Percentiles rank a stretch among this genome's conserved stretches.
Evolutionary conservation across 2,888 invertebrate species (phyloP).

Genomic region (Drosophila formosana): DNA sequence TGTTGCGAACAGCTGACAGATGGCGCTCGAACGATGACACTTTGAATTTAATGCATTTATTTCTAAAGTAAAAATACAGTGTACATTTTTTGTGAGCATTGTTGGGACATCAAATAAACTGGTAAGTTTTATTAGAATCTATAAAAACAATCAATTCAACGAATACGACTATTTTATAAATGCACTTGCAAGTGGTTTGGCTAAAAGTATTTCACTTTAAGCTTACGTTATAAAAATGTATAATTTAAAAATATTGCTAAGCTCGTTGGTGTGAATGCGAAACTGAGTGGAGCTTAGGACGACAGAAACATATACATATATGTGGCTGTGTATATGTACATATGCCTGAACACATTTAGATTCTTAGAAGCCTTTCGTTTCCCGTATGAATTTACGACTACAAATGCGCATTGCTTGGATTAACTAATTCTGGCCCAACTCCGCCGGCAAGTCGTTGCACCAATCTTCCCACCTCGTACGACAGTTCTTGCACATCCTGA

Average conservation of each 20-base stretch:
- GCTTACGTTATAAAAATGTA: slow-evolving; percentile 18
- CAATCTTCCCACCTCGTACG: slow-evolving; percentile 90
- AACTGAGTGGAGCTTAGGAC: slow-evolving; percentile 31
- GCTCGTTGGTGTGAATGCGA: slow-evolving; percentile 33
- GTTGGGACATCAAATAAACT: slow-evolving; percentile 21
- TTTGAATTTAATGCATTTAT: background rate
- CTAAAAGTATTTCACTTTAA: slow-evolving; percentile 5
- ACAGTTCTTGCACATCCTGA: slow-evolving; percentile 89
- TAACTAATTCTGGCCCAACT: slow-evolving; percentile 88
- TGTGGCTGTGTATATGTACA: background rate
- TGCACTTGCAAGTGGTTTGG: slow-evolving; percentile 36
- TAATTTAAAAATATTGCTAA: slow-evolving; percentile 12
- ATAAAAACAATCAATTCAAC: slow-evolving; percentile 36
- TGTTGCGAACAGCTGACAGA: background rate
- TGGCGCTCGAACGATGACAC: background rate
- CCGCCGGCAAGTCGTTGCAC: slow-evolving; percentile 94
- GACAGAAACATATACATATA: slow-evolving; percentile 7
- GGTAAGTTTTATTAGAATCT: slow-evolving; percentile 22
- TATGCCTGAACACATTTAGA: slow-evolving; percentile 31
- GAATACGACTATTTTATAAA: slow-evolving; percentile 46
- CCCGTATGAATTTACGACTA: slow-evolving; percentile 53
- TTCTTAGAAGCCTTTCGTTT: slow-evolving; percentile 21
- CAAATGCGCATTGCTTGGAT: slow-evolving; percentile 82
- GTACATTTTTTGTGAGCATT: slow-evolving; percentile 27
- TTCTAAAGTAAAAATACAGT: background rate